Evolutionary conservation across 1,140 invertebrate genomes (phyloP).

Genomic region (Paraescarpia echinospica): DNA sequence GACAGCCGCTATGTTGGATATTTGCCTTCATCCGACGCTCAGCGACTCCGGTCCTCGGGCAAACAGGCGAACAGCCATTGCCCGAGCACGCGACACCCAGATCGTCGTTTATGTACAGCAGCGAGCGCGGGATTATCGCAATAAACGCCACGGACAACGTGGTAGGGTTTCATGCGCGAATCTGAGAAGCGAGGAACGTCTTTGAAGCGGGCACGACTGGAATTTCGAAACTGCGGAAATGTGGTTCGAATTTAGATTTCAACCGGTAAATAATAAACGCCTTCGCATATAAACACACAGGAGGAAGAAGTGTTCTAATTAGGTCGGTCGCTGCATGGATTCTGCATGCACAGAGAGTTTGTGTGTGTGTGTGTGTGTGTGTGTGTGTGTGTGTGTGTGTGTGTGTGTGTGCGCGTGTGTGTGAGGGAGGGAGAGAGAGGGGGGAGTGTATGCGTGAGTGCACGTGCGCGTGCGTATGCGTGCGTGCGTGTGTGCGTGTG

Average conservation of each 20-base stretch:
- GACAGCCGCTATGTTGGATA: background rate
- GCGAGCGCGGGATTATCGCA: background rate
- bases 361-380: too few species aligned
- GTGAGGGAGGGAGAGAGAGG: too few species aligned
- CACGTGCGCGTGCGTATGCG: too few species aligned
- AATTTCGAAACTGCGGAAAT: background rate
- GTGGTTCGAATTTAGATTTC: constrained; percentile 5
- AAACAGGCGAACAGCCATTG: background rate
- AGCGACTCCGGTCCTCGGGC: background rate
- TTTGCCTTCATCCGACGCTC: background rate
- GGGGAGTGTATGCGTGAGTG: too few species aligned
- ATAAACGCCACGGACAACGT: background rate
- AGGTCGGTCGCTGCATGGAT: background rate
- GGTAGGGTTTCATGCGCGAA: background rate
- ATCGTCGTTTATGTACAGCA: background rate
- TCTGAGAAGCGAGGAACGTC: background rate
- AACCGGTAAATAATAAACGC: background rate
- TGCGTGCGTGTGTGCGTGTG: too few species aligned
- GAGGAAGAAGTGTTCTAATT: background rate
- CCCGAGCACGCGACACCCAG: background rate
- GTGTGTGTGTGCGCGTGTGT: too few species aligned
- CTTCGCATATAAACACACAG: background rate
- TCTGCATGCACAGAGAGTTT: too few species aligned
- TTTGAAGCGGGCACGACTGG: background rate
- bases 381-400: too few species aligned